Evolutionary conservation across 2,797 vertebrate species (phyloP).

Genomic region (Spizella passerina): DNA sequence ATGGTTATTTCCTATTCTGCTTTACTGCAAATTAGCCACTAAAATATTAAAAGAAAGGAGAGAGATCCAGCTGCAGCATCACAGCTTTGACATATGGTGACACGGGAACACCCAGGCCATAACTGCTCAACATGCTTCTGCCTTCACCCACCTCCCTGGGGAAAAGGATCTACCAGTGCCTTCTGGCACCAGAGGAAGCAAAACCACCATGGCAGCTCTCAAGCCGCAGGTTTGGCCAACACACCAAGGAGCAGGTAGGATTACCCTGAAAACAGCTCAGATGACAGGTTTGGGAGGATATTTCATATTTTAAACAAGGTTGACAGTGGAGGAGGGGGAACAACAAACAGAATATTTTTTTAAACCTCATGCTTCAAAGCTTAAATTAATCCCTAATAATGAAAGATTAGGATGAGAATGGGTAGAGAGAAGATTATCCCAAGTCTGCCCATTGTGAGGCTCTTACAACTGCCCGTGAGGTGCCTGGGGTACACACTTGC

Average conservation of each 20-base stretch:
- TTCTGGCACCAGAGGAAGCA: background rate
- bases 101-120: background rate
- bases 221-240: background rate
- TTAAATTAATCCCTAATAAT: conserved; percentile 57
- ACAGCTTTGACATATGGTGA: background rate
- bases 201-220: background rate
- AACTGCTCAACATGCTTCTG: background rate
- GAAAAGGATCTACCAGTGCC: background rate
- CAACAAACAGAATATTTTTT: background rate
- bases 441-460: conserved; percentile 13
- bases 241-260: background rate
- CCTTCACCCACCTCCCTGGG: background rate
- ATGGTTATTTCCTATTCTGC: conserved; percentile 61
- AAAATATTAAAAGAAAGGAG: conserved; percentile 1
- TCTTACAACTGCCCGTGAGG: conserved; percentile 11
- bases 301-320: background rate
- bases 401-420: conserved; percentile 1
- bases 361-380: conserved; percentile 12
- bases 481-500: background rate
- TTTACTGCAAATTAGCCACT: conserved; percentile 57
- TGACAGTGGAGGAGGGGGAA: background rate
- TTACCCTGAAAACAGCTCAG: background rate
- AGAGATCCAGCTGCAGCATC: background rate
- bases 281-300: background rate
- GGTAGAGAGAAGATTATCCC: conserved; percentile 45